Percentiles rank a stretch among this genome's conserved stretches.
Conservation (phyloP, 2,888 invertebrate genomes). For the Gasteruption jaculator region DNA sequence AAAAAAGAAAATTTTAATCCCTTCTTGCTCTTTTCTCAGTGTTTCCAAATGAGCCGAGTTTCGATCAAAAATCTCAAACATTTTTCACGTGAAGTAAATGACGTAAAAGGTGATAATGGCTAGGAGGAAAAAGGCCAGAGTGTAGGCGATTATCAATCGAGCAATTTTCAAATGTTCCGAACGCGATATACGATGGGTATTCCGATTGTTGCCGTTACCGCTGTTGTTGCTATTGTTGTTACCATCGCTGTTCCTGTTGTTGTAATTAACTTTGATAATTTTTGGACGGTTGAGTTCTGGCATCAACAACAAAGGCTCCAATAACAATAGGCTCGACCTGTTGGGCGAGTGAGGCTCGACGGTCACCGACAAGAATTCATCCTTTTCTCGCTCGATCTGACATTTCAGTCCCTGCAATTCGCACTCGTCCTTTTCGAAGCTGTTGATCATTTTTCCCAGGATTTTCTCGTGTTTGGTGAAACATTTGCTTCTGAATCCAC, state of each 20-base stretch:
- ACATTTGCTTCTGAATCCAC: neutral
- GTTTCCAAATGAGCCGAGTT: no score
- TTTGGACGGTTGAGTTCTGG: conserved; percentile 48
- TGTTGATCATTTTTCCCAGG: neutral
- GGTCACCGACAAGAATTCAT: no score
- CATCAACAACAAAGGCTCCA: conserved; percentile 55
- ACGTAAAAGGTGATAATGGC: conserved; percentile 56
- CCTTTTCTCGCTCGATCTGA: no score
- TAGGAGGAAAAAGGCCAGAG: conserved; percentile 55
- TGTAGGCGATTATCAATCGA: conserved; percentile 57
- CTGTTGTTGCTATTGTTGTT: conserved; percentile 32
- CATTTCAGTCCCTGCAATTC: conserved; percentile 15
- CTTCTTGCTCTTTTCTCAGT: no score
- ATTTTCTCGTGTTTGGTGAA: neutral
- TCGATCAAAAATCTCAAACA: no score
- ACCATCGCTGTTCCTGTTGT: conserved; percentile 21
- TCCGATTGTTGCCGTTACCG: conserved; percentile 20
- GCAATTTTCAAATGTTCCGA: conserved; percentile 54
- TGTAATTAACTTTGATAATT: no score
- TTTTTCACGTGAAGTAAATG: conserved; percentile 55
- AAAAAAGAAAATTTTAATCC: no score
- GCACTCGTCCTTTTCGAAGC: conserved; percentile 4
- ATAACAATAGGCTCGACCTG: conserved; percentile 49
- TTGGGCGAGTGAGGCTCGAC: conserved; percentile 35
- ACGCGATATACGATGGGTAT: conserved; percentile 31